Evolutionary conservation across 2,888 invertebrate species (phyloP).

Genomic region (Stenichneumon culpator): DNA sequence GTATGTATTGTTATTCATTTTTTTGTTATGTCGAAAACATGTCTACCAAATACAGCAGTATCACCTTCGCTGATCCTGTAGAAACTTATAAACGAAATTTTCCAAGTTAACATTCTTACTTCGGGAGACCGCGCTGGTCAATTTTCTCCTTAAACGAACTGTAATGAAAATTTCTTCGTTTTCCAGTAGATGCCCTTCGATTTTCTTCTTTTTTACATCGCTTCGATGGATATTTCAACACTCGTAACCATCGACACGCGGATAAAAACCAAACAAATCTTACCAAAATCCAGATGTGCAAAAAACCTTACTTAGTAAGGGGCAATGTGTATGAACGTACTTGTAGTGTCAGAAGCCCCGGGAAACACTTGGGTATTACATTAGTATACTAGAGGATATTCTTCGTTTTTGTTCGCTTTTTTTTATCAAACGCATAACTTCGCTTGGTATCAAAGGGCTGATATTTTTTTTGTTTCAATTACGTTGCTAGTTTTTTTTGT

Average conservation of each 20-base stretch:
- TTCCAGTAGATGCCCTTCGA: neutral
- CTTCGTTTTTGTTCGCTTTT: conserved; percentile 71
- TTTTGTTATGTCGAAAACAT: neutral
- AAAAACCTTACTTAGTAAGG: conserved; percentile 37
- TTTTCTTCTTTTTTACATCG: neutral
- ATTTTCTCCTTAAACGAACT: neutral
- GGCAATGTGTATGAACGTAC: conserved; percentile 59
- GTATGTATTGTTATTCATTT: neutral
- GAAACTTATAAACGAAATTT: neutral
- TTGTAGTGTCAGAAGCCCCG: conserved; percentile 67
- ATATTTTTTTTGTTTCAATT: conserved; percentile 76
- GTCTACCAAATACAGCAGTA: neutral
- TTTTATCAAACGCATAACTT: conserved; percentile 80
- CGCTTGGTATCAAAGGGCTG: conserved; percentile 83
- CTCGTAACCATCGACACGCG: conserved; percentile 1
- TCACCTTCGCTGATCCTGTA: neutral
- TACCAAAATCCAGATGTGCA: conserved; percentile 5
- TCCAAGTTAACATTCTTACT: conserved; percentile 1
- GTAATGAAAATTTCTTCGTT: neutral
- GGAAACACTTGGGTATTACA: conserved; percentile 59
- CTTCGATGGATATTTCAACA: neutral
- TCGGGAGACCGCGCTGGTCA: neutral
- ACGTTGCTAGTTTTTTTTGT: conserved; percentile 72
- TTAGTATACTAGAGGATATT: conserved; percentile 62
- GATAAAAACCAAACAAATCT: conserved; percentile 24